Percentiles rank a stretch among this genome's conserved stretches.
Conservation (phyloP, 2,797 vertebrate species). For the Gambelia wislizenii region DNA sequence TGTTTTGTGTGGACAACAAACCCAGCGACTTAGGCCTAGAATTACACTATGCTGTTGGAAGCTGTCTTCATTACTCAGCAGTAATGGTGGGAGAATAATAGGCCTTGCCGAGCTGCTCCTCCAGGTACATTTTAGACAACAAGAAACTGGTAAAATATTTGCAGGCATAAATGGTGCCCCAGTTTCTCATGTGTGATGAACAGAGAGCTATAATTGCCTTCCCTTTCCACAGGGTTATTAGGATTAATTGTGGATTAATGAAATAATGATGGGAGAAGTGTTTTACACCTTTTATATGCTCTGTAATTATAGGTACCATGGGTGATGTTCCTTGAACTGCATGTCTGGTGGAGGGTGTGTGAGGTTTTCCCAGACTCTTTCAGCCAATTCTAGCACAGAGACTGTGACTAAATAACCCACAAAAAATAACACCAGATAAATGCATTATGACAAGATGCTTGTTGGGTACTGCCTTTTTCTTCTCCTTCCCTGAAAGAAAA, state of each 20-base stretch:
- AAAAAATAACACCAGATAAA: neutral
- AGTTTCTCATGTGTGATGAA: neutral
- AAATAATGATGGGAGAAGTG: conserved; percentile 1
- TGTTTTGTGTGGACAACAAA: neutral
- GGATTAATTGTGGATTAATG: conserved; percentile 15
- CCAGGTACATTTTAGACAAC: neutral
- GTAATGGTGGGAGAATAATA: neutral
- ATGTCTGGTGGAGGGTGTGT: neutral
- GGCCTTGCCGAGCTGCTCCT: neutral
- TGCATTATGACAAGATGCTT: neutral
- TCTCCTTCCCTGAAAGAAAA: neutral
- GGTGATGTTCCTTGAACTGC: neutral
- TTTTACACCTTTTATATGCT: neutral
- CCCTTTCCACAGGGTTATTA: neutral
- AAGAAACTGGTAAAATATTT: neutral
- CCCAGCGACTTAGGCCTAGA: neutral
- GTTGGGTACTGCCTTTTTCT: neutral
- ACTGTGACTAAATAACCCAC: neutral
- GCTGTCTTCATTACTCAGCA: neutral
- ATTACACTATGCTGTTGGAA: neutral
- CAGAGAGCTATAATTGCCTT: neutral
- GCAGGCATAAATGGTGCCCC: neutral
- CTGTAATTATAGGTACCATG: neutral
- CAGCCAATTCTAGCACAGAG: neutral
- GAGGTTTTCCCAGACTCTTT: neutral